Base-by-base conservation (phyloP, 2,888 invertebrate genomes). In the Disparrhopalites patrizii region DNA sequence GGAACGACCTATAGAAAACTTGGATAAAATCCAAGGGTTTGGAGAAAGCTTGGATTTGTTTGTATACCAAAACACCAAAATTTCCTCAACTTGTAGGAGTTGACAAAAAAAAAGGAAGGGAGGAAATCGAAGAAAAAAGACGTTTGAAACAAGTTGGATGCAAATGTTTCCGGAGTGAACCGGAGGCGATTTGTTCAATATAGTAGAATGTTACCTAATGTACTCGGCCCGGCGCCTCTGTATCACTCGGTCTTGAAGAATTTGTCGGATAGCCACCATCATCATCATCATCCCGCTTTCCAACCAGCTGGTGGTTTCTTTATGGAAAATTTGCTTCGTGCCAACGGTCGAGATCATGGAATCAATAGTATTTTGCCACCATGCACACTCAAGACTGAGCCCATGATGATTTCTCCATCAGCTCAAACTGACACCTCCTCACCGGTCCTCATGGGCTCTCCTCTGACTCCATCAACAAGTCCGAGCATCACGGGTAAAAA, bases 191-290 rank as follows among this genome's bases (percentile, higher is more conserved):
- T n/a, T 40, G 40, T 18, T 20, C 40, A 15, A 30, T 60, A 25
- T 58, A 43, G 43, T 69, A 70, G 66, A 56, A 75, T 75, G 75
- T 73, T 75, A 54, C 75, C 75, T 23, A 73, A 73, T 71, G 70
- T 73, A 30, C 60, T 75, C 56, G 67, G 65, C 55, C 73, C 75
- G 38, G 70, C 69, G 60, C 72, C 73, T 31, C 54, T 72, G 60
- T 72, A 70, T 55, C 69, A 70, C 57, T 72, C 72, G 15, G 68
- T 68, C 15, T 57, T 72, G 33, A 69, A 69, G 47, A 68, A 69
- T 63, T 64, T 70, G 31, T 62, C 70, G 3, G 71, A 71, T n/a
- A 66, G 51, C 57, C 67, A 58, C 18, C 56, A 47, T 31, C 57
- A 58, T 20, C 50, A n/a, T 15, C 51, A 51, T 25, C 43, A 38